Percentiles rank a stretch among this genome's conserved stretches.
Conservation (phyloP, 2,113 vertebrate species). For the Sphaerodactylus townsendi region DNA sequence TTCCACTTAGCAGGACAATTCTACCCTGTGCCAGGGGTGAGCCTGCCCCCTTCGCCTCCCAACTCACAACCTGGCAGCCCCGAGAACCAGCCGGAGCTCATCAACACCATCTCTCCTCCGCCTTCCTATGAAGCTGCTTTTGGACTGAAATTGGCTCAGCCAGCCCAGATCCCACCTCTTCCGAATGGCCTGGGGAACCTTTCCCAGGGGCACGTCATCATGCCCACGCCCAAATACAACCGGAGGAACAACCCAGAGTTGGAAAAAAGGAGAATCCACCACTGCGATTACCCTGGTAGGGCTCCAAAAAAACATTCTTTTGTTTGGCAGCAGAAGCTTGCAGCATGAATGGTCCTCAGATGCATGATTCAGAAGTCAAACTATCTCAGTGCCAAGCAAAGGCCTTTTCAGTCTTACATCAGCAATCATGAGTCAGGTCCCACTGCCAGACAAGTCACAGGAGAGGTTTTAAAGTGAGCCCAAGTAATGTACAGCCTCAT, state of each 20-base stretch:
- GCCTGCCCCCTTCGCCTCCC: conserved; percentile 87
- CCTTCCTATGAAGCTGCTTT: conserved; percentile 79
- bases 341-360: too few relatives aligned
- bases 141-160: conserved; percentile 77
- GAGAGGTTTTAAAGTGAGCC: too few relatives aligned
- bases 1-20: conserved; percentile 77
- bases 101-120: conserved; percentile 73
- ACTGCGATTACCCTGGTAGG: conserved; percentile 86
- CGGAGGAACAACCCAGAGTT: conserved; percentile 90
- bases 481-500: too few relatives aligned
- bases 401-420: too few relatives aligned
- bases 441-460: too few relatives aligned
- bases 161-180: conserved; percentile 66
- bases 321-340: not conserved
- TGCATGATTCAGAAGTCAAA: too few relatives aligned
- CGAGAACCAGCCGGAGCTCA: conserved; percentile 81
- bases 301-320: rapidly evolving
- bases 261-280: conserved; percentile 91
- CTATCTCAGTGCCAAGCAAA: not conserved
- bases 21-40: conserved; percentile 76
- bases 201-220: conserved; percentile 77
- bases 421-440: too few relatives aligned
- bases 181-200: conserved; percentile 72
- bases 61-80: conserved; percentile 92
- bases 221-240: conserved; percentile 87